These are phyloP conservation scores for Cryptus viduatorius DNA, from an alignment of 2,888 invertebrate genomes.

Conservation along the genomic window DNA sequence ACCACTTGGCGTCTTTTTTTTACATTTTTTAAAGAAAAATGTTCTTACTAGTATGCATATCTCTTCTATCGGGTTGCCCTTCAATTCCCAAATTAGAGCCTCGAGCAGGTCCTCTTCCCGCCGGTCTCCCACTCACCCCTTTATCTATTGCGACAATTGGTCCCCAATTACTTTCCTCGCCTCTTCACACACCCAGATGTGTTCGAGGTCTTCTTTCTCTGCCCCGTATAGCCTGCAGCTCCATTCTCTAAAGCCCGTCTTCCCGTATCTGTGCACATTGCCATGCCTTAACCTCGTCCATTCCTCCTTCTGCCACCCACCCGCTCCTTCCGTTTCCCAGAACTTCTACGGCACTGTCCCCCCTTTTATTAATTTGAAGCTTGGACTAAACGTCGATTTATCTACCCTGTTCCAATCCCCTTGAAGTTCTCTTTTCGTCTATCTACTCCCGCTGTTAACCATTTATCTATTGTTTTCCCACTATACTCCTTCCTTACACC, in stretches of 20 bases:
- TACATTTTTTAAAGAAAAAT: too few relatives aligned
- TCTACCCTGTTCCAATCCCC: conserved; percentile 14
- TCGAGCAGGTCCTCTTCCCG: not conserved
- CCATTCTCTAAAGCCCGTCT: not conserved
- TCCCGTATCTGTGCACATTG: not conserved
- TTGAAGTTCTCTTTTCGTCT: conserved; percentile 9
- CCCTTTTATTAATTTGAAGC: not conserved
- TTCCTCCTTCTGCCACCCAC: not conserved
- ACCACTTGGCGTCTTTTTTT: too few relatives aligned
- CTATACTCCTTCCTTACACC: not conserved
- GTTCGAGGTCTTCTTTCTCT: not conserved
- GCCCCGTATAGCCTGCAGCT: not conserved
- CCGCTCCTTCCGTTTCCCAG: not conserved
- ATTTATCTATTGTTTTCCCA: not conserved
- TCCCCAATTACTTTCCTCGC: not conserved
- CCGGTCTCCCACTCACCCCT: not conserved
- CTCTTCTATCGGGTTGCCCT: not conserved
- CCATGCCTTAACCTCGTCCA: not conserved
- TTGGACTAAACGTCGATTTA: not conserved
- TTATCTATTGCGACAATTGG: not conserved
- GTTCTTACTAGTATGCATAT: too few relatives aligned
- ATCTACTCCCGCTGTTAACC: not conserved
- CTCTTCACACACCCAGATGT: not conserved
- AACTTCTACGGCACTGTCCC: not conserved
- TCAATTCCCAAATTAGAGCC: not conserved